Evolutionary conservation across 1,140 invertebrate species (phyloP).

Genomic region (Parapsyche elsis): DNA sequence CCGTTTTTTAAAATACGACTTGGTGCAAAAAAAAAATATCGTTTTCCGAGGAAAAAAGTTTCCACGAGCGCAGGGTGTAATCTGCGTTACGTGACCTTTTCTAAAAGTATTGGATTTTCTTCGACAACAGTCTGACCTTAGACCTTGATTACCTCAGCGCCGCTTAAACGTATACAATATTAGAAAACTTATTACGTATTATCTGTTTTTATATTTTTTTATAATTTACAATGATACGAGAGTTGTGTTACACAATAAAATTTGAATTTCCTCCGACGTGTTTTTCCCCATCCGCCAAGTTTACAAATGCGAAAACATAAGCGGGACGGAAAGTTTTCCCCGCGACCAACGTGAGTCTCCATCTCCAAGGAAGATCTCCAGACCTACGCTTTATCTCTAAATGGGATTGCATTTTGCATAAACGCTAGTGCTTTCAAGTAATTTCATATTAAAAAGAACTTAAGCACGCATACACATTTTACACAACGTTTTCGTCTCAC

Average conservation of each 20-base stretch:
- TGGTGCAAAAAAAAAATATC: slow-evolving; percentile 12
- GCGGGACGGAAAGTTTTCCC: slow-evolving; percentile 32
- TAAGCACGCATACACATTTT: not conserved
- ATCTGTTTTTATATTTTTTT: too few relatives aligned
- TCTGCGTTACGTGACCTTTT: slow-evolving; percentile 26
- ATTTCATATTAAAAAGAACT: slow-evolving; percentile 21
- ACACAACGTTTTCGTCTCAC: not conserved
- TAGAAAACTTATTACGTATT: too few relatives aligned
- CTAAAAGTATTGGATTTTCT: slow-evolving; percentile 1
- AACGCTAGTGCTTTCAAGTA: slow-evolving; percentile 33
- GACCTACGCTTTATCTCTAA: slow-evolving; percentile 42
- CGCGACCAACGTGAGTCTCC: slow-evolving; percentile 6
- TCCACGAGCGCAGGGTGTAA: not conserved
- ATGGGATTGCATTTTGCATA: slow-evolving; percentile 44
- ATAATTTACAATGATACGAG: too few relatives aligned
- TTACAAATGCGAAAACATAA: slow-evolving; percentile 21
- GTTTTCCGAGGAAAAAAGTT: not conserved
- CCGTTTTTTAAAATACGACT: slow-evolving; percentile 35
- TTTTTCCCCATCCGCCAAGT: not conserved
- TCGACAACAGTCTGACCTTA: not conserved
- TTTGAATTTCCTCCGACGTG: slow-evolving; percentile 16
- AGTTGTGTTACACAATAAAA: not conserved
- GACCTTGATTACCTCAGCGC: not conserved
- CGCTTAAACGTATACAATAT: not conserved
- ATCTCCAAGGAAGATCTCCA: slow-evolving; percentile 36